Conservation (phyloP, 2,113 vertebrate species). For the Craseonycteris thonglongyai region DNA sequence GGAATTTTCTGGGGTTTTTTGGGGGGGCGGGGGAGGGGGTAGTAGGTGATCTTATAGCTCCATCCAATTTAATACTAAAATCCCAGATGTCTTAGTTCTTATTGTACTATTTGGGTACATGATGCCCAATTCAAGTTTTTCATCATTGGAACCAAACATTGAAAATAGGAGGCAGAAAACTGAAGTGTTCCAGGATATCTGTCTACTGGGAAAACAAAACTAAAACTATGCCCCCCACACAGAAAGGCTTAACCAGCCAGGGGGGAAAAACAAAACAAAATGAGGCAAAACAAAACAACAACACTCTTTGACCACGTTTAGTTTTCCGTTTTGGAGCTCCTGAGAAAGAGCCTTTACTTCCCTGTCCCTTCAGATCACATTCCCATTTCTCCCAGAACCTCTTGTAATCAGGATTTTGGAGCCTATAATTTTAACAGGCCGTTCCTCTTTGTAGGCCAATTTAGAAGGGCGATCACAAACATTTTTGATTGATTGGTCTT, state of each 20-base stretch:
- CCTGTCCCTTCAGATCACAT: not conserved
- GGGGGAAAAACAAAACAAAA: not conserved
- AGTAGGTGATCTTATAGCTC: conserved; percentile 38
- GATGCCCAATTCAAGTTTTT: conserved; percentile 67
- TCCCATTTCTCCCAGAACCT: not conserved
- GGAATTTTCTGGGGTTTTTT: conserved; percentile 31
- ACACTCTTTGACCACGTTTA: not conserved
- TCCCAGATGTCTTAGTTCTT: conserved; percentile 58
- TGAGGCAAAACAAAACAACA: not conserved
- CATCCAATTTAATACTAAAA: conserved; percentile 68
- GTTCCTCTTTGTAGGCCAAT: not conserved
- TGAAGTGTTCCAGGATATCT: conserved; percentile 69
- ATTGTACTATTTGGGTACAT: conserved; percentile 63
- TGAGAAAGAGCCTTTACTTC: not conserved
- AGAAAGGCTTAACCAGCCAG: conserved; percentile 38
- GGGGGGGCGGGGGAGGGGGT: not conserved
- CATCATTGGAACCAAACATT: conserved; percentile 68
- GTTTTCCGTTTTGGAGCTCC: conserved; percentile 5
- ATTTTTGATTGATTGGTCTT: conserved; percentile 14
- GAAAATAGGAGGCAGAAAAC: conserved; percentile 71
- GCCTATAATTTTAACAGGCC: conserved; percentile 23
- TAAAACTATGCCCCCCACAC: conserved; percentile 51
- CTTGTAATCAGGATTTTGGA: not conserved
- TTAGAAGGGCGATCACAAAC: not conserved
- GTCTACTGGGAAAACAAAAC: conserved; percentile 75